Percentiles rank a stretch among this genome's conserved stretches.
Evolutionary conservation across 2,113 vertebrate species (phyloP).

Genomic region (Salvelinus namaycush): DNA sequence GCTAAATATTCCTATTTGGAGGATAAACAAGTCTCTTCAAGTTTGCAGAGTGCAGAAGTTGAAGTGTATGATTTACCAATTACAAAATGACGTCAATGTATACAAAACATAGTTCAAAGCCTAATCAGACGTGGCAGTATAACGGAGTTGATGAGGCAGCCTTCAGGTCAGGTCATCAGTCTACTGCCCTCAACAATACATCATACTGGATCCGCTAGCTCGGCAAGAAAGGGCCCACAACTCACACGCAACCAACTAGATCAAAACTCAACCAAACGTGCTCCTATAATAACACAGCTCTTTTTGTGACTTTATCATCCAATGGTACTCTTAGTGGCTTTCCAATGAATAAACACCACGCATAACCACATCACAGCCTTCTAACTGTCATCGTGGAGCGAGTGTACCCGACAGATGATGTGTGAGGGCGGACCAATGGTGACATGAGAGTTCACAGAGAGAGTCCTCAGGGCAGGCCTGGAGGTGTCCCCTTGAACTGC

Average conservation of each 20-base stretch:
- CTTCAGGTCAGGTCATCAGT: constrained; percentile 44
- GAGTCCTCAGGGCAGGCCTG: constrained; percentile 24
- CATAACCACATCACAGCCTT: constrained; percentile 70
- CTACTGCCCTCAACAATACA: constrained; percentile 57
- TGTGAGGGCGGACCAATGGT: constrained; percentile 62
- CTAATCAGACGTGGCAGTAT: background rate
- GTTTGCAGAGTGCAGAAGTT: background rate
- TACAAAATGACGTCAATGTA: constrained; percentile 24
- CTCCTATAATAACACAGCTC: constrained; percentile 68
- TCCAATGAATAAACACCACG: constrained; percentile 73
- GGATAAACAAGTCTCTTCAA: no score
- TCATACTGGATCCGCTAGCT: constrained; percentile 51
- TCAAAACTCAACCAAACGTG: constrained; percentile 68
- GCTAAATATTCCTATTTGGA: background rate
- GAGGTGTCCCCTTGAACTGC: constrained; percentile 47
- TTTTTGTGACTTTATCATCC: constrained; percentile 62
- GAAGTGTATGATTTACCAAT: constrained; percentile 47
- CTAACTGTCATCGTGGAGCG: constrained; percentile 69
- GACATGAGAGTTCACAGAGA: constrained; percentile 59
- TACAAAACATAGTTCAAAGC: no score
- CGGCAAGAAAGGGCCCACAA: constrained; percentile 63
- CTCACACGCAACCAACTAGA: constrained; percentile 48
- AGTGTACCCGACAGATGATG: constrained; percentile 72
- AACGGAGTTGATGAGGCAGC: constrained; percentile 19
- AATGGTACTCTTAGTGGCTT: constrained; percentile 73